Evolutionary conservation across 2,888 invertebrate genomes (phyloP).

Genomic region (Trichogramma dendrolimi): DNA sequence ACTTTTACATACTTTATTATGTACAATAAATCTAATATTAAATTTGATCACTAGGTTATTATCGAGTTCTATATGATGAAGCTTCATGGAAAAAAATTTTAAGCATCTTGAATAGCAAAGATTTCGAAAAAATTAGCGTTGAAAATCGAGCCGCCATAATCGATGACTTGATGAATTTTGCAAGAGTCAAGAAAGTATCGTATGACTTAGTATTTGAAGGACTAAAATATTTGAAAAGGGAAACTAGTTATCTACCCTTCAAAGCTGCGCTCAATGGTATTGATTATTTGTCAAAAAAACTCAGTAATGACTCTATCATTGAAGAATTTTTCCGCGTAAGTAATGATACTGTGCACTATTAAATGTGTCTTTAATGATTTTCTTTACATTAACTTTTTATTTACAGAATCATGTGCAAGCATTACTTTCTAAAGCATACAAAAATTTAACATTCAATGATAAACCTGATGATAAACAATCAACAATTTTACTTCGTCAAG

Average conservation of each 20-base stretch:
- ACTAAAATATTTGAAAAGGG: conserved; percentile 58
- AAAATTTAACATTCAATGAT: conserved; percentile 56
- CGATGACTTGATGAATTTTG: conserved; percentile 64
- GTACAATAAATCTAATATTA: not conserved
- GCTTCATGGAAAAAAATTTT: conserved; percentile 59
- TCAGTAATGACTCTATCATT: conserved; percentile 11
- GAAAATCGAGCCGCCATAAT: conserved; percentile 68
- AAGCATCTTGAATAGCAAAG: conserved; percentile 50
- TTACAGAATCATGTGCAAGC: conserved; percentile 31
- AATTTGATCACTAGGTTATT: conserved; percentile 54
- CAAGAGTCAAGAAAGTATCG: conserved; percentile 54
- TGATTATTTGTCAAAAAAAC: conserved; percentile 44
- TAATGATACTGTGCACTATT: not conserved
- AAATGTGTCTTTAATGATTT: too few species aligned
- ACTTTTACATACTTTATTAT: not conserved
- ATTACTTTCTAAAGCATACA: conserved; percentile 53
- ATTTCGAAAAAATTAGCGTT: conserved; percentile 56
- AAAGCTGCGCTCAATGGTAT: conserved; percentile 59
- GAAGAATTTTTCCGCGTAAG: not conserved
- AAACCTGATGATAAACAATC: conserved; percentile 53
- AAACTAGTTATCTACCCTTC: conserved; percentile 69
- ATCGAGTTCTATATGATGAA: conserved; percentile 61
- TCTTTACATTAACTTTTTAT: conserved; percentile 6
- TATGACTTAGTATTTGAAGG: conserved; percentile 60
- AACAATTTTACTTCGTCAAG: conserved; percentile 56